phyloP scores from a whole-genome alignment of 2,888 invertebrate species.

The Myathropa florea region DNA sequence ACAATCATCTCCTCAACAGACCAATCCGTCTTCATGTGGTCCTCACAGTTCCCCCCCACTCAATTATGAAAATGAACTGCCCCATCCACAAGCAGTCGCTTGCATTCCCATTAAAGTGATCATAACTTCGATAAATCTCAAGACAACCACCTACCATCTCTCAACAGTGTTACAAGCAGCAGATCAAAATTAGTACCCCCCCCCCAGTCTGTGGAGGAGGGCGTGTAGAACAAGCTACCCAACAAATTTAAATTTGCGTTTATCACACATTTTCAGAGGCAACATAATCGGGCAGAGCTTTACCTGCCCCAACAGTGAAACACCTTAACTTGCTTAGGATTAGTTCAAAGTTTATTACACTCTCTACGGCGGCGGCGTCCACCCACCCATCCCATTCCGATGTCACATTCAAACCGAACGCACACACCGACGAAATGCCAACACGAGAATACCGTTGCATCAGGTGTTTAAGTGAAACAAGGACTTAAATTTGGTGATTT shows the following conservation, averaged over 20 bases:
- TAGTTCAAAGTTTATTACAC: conserved; percentile 65
- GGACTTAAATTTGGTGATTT: conserved; percentile 70
- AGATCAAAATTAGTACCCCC: conserved; percentile 53
- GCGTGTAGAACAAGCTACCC: not conserved
- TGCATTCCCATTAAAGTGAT: conserved; percentile 15
- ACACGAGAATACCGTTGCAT: conserved; percentile 56
- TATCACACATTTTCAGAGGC: conserved; percentile 51
- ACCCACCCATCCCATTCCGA: not conserved
- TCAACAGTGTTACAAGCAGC: conserved; percentile 31
- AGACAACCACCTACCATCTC: conserved; percentile 10
- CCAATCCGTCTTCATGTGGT: no score
- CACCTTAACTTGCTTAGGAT: conserved; percentile 68
- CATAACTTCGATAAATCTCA: conserved; percentile 35
- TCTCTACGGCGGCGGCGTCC: not conserved
- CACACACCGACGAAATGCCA: conserved; percentile 23
- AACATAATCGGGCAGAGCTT: conserved; percentile 57
- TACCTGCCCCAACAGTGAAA: conserved; percentile 38
- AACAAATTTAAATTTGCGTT: conserved; percentile 67
- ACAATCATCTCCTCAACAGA: no score
- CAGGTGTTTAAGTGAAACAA: conserved; percentile 71
- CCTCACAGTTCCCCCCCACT: not conserved
- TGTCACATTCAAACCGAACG: conserved; percentile 14
- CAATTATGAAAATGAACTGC: not conserved
- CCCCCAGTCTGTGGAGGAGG: not conserved
- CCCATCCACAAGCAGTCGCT: not conserved